Evolutionary conservation across 1,140 invertebrate species (phyloP).

Genomic region (Wiebesia pumilae): DNA sequence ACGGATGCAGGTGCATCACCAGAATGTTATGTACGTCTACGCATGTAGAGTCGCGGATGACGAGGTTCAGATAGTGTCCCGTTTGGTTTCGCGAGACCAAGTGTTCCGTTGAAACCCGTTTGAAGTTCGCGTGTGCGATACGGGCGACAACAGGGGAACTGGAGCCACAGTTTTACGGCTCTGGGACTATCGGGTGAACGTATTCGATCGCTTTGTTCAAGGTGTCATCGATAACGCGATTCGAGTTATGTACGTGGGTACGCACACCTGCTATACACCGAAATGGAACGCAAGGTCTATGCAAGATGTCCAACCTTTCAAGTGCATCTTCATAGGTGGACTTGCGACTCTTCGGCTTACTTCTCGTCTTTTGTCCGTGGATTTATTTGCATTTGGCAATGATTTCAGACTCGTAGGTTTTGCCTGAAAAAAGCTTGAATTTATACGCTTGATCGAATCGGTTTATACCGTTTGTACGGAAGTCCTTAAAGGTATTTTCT

Average conservation of each 20-base stretch:
- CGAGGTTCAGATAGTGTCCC: neutral
- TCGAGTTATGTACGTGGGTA: too few relatives aligned
- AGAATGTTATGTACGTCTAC: neutral
- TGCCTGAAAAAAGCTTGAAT: too few relatives aligned
- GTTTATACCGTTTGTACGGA: too few relatives aligned
- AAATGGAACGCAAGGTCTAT: neutral
- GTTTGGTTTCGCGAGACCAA: neutral
- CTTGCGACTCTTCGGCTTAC: neutral
- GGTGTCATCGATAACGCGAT: conserved; percentile 6
- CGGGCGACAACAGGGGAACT: neutral
- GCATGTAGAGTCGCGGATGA: neutral
- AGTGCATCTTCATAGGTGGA: neutral
- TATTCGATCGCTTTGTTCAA: neutral
- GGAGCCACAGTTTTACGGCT: neutral
- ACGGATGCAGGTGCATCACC: neutral
- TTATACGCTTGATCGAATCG: too few relatives aligned
- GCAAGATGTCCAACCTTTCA: neutral
- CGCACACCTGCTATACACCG: neutral
- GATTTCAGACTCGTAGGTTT: too few relatives aligned
- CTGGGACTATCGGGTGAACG: neutral
- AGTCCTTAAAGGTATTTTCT: too few relatives aligned
- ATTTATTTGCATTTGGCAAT: neutral
- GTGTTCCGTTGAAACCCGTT: neutral
- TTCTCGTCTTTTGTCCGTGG: neutral
- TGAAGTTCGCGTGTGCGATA: neutral